Evolutionary conservation across 2,113 vertebrate genomes (phyloP).

Genomic region (Oreocharis arfaki): DNA sequence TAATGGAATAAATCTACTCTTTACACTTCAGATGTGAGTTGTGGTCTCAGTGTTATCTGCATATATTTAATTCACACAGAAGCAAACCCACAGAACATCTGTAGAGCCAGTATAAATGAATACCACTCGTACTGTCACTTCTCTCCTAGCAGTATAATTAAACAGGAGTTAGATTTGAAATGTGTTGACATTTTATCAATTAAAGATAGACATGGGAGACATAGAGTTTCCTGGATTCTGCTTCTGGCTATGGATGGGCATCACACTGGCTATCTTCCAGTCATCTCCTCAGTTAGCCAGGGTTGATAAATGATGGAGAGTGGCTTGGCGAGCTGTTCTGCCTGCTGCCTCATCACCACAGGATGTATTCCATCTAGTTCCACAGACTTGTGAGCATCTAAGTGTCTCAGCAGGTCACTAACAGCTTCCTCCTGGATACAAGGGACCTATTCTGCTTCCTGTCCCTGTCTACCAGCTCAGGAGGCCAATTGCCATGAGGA

Average conservation of each 20-base stretch:
- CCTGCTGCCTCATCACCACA: neutral
- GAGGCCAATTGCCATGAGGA: neutral
- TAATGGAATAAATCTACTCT: neutral
- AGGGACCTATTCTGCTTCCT: neutral
- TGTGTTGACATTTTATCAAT: neutral
- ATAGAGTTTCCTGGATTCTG: neutral
- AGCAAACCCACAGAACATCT: neutral
- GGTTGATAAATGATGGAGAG: neutral
- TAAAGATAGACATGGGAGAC: neutral
- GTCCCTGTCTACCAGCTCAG: neutral
- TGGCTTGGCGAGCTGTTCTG: neutral
- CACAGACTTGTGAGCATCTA: neutral
- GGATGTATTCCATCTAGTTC: neutral
- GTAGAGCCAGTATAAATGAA: neutral
- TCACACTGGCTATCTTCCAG: neutral
- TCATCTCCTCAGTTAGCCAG: neutral
- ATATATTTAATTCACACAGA: neutral
- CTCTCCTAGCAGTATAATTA: neutral
- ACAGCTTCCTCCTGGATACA: neutral
- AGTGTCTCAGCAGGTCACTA: neutral
- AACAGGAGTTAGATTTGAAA: neutral
- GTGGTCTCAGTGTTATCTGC: neutral
- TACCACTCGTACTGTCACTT: neutral
- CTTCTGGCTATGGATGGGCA: rapidly evolving
- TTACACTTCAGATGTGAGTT: neutral